Evolutionary conservation across 2,888 invertebrate genomes (phyloP).

Genomic region (Platerodrilus igneus): DNA sequence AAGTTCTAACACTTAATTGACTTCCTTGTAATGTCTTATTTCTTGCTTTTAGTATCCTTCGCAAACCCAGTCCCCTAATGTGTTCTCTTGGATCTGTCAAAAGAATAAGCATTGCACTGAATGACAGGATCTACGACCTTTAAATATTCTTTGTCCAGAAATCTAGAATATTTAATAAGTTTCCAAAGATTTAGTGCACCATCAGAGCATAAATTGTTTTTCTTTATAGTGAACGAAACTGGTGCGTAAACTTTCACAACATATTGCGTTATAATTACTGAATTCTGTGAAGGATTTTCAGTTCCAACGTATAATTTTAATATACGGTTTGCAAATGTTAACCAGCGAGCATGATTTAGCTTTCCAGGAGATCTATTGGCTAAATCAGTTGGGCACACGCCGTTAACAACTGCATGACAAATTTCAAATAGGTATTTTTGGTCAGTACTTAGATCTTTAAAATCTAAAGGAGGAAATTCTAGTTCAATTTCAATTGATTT

Average conservation of each 20-base stretch:
- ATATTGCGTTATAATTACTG: too few species aligned
- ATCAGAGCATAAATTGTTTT: constrained; percentile 4
- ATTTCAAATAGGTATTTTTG: constrained; percentile 25
- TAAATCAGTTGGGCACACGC: not conserved
- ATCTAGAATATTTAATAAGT: constrained; percentile 4
- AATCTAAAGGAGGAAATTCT: not conserved
- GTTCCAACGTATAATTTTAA: constrained; percentile 26
- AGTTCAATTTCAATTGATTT: too few species aligned
- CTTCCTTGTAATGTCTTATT: too few species aligned
- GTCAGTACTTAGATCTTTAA: constrained; percentile 23
- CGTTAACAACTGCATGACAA: not conserved
- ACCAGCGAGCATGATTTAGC: constrained; percentile 25
- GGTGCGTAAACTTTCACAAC: constrained; percentile 27
- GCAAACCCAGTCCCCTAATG: constrained; percentile 28
- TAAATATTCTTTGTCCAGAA: not conserved
- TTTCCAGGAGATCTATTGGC: constrained; percentile 16
- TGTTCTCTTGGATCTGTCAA: constrained; percentile 22
- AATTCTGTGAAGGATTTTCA: constrained; percentile 22
- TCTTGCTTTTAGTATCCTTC: too few species aligned
- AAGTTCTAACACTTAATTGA: too few species aligned
- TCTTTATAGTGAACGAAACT: constrained; percentile 25
- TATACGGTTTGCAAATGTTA: constrained; percentile 29
- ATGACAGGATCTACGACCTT: constrained; percentile 6
- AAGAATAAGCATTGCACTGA: constrained; percentile 10
- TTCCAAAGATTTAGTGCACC: constrained; percentile 6